These are phyloP conservation scores for Cepaea nemoralis DNA, from an alignment of 1,140 invertebrate genomes.

Conservation along the genomic window DNA sequence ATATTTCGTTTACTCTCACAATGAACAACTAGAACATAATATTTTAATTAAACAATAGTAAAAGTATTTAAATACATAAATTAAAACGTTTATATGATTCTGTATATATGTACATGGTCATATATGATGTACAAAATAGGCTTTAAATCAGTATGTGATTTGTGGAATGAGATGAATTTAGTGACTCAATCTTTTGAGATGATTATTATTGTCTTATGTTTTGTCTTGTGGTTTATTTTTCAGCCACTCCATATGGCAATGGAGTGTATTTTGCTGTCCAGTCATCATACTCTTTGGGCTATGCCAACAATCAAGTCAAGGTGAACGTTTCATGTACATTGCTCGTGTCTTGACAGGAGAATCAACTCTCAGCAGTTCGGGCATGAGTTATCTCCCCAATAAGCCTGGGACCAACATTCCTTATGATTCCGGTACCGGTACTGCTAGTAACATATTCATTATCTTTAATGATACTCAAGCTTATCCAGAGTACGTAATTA, in stretches of 20 bases:
- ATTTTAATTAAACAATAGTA: no score
- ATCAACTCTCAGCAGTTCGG: slow-evolving; percentile 38
- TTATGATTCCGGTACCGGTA: slow-evolving; percentile 59
- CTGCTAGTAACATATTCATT: slow-evolving; percentile 53
- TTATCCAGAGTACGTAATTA: slow-evolving; percentile 63
- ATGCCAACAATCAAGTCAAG: slow-evolving; percentile 44
- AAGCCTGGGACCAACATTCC: slow-evolving; percentile 35
- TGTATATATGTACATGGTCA: no score
- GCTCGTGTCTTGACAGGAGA: slow-evolving; percentile 53
- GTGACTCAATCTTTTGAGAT: no score
- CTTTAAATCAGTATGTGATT: no score
- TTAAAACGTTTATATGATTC: no score
- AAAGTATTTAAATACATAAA: no score
- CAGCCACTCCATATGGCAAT: slow-evolving; percentile 51
- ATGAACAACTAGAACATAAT: no score
- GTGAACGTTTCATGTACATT: slow-evolving; percentile 50
- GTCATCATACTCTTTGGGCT: slow-evolving; percentile 50
- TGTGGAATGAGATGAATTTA: no score
- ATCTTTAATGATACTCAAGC: slow-evolving; percentile 63
- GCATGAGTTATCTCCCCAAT: slow-evolving; percentile 48
- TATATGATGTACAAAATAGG: no score
- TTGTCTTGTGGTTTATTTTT: background rate
- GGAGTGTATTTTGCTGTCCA: slow-evolving; percentile 60
- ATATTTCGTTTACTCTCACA: no score
- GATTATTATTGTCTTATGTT: no score